These are phyloP conservation scores for Gallinago media DNA, from an alignment of 2,113 vertebrate genomes.

Conservation along the genomic window DNA sequence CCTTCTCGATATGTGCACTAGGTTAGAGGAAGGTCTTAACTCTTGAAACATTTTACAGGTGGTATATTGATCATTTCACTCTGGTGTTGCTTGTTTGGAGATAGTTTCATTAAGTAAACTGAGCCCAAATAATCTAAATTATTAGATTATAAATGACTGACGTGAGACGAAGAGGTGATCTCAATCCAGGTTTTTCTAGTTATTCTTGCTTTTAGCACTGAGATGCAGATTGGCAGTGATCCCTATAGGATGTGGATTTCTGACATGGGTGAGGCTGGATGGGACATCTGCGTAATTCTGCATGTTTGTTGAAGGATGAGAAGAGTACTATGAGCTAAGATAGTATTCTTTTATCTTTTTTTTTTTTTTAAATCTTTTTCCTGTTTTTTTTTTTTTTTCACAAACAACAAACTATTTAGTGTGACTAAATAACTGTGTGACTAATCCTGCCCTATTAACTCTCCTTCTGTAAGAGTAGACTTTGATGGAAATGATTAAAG, in stretches of 20 bases:
- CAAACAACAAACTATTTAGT: background rate
- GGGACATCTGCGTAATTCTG: background rate
- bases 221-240: background rate
- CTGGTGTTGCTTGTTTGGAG: background rate
- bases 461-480: background rate
- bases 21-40: background rate
- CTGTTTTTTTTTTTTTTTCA: background rate
- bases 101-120: background rate
- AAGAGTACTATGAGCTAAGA: background rate
- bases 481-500: background rate
- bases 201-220: background rate
- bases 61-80: background rate
- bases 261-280: background rate
- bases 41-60: background rate
- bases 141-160: background rate
- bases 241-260: background rate
- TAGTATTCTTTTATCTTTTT: background rate
- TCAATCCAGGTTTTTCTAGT: background rate
- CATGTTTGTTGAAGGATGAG: slow-evolving; percentile 13
- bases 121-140: background rate
- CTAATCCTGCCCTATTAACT: background rate
- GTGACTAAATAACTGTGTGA: background rate
- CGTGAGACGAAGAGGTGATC: background rate
- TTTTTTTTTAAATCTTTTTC: background rate
- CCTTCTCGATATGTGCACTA: background rate